Conservation (phyloP, 2,797 vertebrate species). For the Etheostoma nigrum region DNA sequence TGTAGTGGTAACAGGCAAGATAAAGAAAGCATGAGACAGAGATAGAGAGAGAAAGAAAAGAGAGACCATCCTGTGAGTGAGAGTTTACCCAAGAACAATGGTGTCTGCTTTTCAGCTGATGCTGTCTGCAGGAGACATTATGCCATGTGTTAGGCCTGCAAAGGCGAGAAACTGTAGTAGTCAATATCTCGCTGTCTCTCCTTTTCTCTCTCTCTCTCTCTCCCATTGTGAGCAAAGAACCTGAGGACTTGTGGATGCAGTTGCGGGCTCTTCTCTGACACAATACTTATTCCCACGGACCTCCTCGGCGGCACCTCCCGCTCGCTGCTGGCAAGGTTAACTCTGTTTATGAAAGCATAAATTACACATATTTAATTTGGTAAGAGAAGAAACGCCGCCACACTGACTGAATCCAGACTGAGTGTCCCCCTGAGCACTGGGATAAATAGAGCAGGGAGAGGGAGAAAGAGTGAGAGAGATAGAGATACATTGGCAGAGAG, state of each 20-base stretch:
- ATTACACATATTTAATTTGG: constrained; percentile 89
- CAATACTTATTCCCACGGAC: constrained; percentile 68
- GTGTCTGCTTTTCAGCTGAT: constrained; percentile 65
- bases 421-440: constrained; percentile 85
- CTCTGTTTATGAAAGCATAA: constrained; percentile 87
- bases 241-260: constrained; percentile 46
- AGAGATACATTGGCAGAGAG: constrained; percentile 23
- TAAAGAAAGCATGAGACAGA: constrained; percentile 41
- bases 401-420: constrained; percentile 84
- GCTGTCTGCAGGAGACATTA: constrained; percentile 70
- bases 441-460: constrained; percentile 85
- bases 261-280: constrained; percentile 55
- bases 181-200: constrained; percentile 58
- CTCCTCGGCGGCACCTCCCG: constrained; percentile 62
- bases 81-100: constrained; percentile 67
- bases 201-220: constrained; percentile 5
- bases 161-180: constrained; percentile 65
- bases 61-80: constrained; percentile 68
- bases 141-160: constrained; percentile 67
- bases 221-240: constrained; percentile 38
- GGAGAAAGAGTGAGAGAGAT: constrained; percentile 30
- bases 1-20: constrained; percentile 33
- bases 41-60: not conserved
- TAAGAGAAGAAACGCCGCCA: constrained; percentile 78
- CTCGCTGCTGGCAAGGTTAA: constrained; percentile 86